A percentile compares a stretch with the other conserved stretches of the same genome.
Evolutionary conservation across 2,797 vertebrate species (phyloP).

Genomic region (Molossus molossus): DNA sequence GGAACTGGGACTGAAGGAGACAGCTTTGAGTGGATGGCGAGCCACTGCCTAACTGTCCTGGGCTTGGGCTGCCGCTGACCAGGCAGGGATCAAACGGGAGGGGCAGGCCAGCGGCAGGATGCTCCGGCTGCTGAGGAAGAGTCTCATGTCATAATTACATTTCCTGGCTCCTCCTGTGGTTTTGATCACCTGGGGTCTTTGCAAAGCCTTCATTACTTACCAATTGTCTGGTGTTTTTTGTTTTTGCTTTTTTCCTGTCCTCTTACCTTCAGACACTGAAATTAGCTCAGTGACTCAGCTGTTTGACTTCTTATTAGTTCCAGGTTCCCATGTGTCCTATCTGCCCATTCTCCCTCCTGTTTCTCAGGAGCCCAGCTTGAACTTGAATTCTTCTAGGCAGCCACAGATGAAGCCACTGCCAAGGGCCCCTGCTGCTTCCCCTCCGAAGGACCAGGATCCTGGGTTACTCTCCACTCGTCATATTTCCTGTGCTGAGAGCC

Average conservation of each 20-base stretch:
- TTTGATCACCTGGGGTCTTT: constrained; percentile 67
- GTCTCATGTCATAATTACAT: not conserved
- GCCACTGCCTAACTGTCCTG: not conserved
- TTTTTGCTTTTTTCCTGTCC: not conserved
- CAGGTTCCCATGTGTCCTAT: not conserved
- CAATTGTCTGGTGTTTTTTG: constrained; percentile 35
- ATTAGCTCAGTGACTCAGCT: constrained; percentile 77
- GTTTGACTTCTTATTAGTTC: constrained; percentile 53
- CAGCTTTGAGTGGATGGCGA: not conserved
- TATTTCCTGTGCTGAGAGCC: not conserved
- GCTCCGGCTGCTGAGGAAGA: not conserved
- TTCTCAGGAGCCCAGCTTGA: not conserved
- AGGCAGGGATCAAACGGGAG: not conserved
- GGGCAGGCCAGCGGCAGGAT: not conserved
- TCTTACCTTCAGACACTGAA: constrained; percentile 59
- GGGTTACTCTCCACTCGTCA: not conserved
- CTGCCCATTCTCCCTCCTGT: not conserved
- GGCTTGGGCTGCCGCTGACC: not conserved
- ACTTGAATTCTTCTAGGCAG: not conserved
- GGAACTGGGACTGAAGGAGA: not conserved
- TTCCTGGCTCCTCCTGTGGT: not conserved
- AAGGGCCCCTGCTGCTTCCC: not conserved
- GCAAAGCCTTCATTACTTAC: constrained; percentile 67
- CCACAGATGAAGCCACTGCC: not conserved
- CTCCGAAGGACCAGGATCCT: not conserved